Base-by-base conservation (phyloP, 2,113 vertebrate species). In the Asarcornis scutulata region DNA sequence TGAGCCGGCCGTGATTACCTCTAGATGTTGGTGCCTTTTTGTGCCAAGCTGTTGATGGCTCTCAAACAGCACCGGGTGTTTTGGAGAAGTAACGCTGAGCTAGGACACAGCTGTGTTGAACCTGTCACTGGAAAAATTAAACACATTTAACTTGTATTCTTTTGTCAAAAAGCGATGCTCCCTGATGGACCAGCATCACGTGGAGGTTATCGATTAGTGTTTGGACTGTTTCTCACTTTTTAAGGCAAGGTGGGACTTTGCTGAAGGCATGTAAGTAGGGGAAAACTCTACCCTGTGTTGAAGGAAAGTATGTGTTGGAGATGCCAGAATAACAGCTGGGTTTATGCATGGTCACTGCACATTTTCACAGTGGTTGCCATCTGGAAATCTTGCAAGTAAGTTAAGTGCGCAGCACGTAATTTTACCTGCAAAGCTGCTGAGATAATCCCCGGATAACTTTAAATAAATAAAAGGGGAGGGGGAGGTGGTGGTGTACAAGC, bases 321-420 rank as follows among this genome's bases (percentile, higher is more conserved):
- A 38, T 81, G 40, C 60, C 64, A 66, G 44, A 69, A 21, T n/a
- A 29, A 66, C 0, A 0, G 29, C 64, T 66, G 53, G n/a, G 10
- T 64, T 31, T 52, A 8, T 67, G 55, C 10, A 4, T 38, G 32
- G 11, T 87, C 22, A 22, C 22, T 60, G 11, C 0, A 0, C 50
- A 1, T 83, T 83, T 85, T 93, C 48, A 23, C 36, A 68, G 60
- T 32, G 38, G 46, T 31, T 85, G 17, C 14, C 32, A 81, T 89
- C 75, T 72, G 66, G 74, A 85, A 63, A 31, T 23, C 60, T 81
- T 74, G n/a, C 20, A 58, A 63, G 9, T n/a, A 60, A 66, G 21
- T 78, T 31, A 52, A 66, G 21, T 78, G 31, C 85, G 31, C 40
- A 78, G n/a, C 26, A 22, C 44, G 36, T 32, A 58, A 50, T 20